Evolutionary conservation across 2,888 invertebrate species (phyloP).

Genomic region (Cylindroiulus punctatus): DNA sequence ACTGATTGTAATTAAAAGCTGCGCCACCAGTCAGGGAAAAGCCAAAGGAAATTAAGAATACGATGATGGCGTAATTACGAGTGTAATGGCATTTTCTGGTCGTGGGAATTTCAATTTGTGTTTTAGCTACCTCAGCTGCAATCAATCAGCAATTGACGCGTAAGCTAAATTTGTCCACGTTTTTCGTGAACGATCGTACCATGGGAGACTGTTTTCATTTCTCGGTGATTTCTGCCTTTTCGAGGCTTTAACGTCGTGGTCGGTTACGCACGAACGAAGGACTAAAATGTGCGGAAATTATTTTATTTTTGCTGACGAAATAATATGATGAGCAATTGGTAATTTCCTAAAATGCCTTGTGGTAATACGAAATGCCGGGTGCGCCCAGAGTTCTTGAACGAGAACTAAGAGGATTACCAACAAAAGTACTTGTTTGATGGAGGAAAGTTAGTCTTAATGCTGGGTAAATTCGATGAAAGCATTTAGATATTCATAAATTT

Average conservation of each 20-base stretch:
- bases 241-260: neutral
- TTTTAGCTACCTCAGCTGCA: neutral
- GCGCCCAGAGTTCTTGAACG: neutral
- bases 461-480: too few relatives aligned
- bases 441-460: too few relatives aligned
- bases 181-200: neutral
- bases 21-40: neutral
- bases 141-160: constrained; percentile 38
- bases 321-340: neutral
- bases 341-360: neutral
- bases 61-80: neutral
- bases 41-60: neutral
- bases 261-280: neutral
- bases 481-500: too few relatives aligned
- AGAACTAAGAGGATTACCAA: neutral
- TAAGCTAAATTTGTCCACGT: neutral
- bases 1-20: neutral
- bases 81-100: neutral
- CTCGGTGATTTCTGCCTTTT: neutral
- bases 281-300: neutral
- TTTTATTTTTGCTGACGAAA: neutral
- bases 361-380: neutral
- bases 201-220: constrained; percentile 37
- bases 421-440: too few relatives aligned
- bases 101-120: neutral